Base-by-base conservation (phyloP, 2,888 invertebrate genomes). In the Cephus rjabovi region DNA sequence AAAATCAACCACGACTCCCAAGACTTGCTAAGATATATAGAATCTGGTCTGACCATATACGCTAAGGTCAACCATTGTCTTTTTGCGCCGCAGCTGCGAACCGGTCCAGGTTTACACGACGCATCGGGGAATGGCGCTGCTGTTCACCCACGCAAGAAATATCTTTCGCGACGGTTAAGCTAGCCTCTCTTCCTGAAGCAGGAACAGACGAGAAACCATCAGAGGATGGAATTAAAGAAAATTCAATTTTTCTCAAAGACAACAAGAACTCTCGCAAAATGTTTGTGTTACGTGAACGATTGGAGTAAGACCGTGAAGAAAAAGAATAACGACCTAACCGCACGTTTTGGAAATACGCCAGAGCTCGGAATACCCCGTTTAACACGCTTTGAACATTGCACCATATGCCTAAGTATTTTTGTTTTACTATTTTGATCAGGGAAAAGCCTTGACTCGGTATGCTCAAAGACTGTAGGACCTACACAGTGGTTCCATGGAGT, bases 11-110 rank as follows among this genome's bases (percentile, higher is more conserved):
- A 71, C 11, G 33, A 34, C 71, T 71, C 1, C 31, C 82, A 80
- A 78, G 82, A 56, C 56, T 56, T 23, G 79, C 76, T 79, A 77
- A 79, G 77, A 81, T 77, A 80, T 76, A 77, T 78, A 87, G 86
- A 85, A 88, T 87, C 87, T 86, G 84, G 88, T 88, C 87, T 88
- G 86, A 82, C 89, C 89, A 88, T 89, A 89, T 88, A 84, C 83
- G 89, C 80, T 87, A 88, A 89, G 89, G 89, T 89, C 89, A 83
- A 70, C 85, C 83, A 88, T 89, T 88, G 88, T 87, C 83, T 87
- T 85, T 87, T 87, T 83, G 81, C 80, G 79, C 69, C 33, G 75
- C 73, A 83, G 77, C 83, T 84, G 76, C 81, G 84, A 88, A 86
- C 86, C 82, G 85, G 87, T 85, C 83, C 82, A 79, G 80, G 81